Evolutionary conservation across 2,888 invertebrate species (phyloP), one percentile per base, ranked within the genome.

Genomic region (Heliconius ismenius): DNA sequence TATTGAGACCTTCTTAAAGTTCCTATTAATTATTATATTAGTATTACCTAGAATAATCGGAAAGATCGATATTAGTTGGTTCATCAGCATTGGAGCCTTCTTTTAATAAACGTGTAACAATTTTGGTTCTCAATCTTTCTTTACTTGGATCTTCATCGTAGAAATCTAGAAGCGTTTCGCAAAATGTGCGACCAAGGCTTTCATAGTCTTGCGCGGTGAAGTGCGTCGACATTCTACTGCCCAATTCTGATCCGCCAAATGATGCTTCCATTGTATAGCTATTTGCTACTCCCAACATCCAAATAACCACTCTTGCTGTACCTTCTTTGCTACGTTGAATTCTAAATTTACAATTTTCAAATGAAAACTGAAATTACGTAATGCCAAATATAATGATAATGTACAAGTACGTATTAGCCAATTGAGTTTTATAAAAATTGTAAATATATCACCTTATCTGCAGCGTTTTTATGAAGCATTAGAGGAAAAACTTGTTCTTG

Each of bases 251-350:
- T 15, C 98, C 99, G 73, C 98, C 98, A 89, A 98, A 98, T 0
- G 98, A 98, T 11, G 98, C 98, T 93, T 99, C 99, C 95, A 99
- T 96, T 7, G 98, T 99, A 88, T 98, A 99, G 89, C 98, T 98
- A 86, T 98, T 98, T 77, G 97, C 96, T 68, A 98, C 97, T 36
- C 98, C 98, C 95, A 98, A 96, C 95, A 98, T 97, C 98, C 98
- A 98, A 85, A 98, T 97, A 0, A 98, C 98, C 13, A 99, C 97
- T 77, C 99, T 95, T 10, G 98, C 98, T 0, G 98, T 98, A 4
- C 98, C 98, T 92, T 98, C 98, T 92, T 98, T 98, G 84, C 97
- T 97, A 81, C 98, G 96, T 90, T 98, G 98, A 83, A 99, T 96
- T 86, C 98, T 96, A 90, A 98, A 99, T 92, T 98, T 98, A 91